Percentiles rank a stretch among this genome's conserved stretches.
phyloP scores from a whole-genome alignment of 2,797 vertebrate species.

The Cyprinella venusta region DNA sequence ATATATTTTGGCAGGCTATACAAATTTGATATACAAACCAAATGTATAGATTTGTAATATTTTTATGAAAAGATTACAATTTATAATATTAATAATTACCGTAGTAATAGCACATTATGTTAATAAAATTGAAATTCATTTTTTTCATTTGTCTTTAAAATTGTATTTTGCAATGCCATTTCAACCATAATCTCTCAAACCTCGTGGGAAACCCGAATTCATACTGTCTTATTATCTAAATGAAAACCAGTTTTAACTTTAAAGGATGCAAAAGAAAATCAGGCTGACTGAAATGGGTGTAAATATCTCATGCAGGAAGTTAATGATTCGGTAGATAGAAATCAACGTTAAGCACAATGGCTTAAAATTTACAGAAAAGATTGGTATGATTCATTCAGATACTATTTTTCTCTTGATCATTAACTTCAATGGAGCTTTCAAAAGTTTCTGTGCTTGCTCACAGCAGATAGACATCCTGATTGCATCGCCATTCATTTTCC shows the following conservation, averaged over 20 bases:
- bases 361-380: background rate
- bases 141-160: background rate
- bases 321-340: background rate
- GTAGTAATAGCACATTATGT: background rate
- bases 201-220: background rate
- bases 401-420: conserved; percentile 10
- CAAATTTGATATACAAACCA: too few relatives aligned
- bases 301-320: background rate
- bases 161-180: background rate
- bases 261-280: background rate
- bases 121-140: background rate
- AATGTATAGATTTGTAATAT: too few relatives aligned
- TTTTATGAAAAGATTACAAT: too few relatives aligned
- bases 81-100: background rate
- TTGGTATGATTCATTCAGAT: background rate
- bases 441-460: background rate
- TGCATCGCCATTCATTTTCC: background rate
- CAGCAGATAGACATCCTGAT: background rate
- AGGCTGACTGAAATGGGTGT: background rate
- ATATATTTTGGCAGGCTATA: too few relatives aligned
- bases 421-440: background rate
- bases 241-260: background rate
- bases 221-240: background rate
- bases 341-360: background rate
- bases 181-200: background rate